Evolutionary conservation across 1,140 invertebrate genomes (phyloP).

Genomic region (Ips typographus): DNA sequence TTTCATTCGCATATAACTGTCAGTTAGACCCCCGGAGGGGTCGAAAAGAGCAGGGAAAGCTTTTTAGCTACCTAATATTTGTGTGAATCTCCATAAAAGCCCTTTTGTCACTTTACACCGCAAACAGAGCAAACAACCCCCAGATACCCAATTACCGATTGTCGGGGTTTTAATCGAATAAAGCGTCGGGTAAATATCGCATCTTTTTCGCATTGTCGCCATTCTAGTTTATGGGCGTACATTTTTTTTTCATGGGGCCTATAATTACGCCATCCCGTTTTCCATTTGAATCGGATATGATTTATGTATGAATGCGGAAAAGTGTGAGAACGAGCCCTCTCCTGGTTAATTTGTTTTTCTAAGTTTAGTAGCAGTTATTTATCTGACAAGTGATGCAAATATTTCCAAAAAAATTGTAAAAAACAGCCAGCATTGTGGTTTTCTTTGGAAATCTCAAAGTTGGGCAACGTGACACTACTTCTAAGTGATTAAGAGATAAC

Average conservation of each 20-base stretch:
- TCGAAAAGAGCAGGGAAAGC: neutral
- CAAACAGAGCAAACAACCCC: conserved; percentile 20
- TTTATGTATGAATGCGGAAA: no score
- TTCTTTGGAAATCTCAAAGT: no score
- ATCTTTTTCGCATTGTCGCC: conserved; percentile 11
- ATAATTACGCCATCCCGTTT: conserved; percentile 10
- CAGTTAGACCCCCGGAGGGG: neutral
- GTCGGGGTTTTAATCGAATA: conserved; percentile 10
- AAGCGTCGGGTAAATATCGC: conserved; percentile 12
- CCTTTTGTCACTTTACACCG: conserved; percentile 29
- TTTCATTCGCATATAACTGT: neutral
- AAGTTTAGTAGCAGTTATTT: no score
- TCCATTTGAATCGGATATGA: conserved; percentile 10
- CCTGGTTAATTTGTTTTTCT: no score
- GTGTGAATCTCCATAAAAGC: conserved; percentile 20
- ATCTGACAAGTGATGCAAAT: no score
- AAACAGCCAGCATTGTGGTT: no score
- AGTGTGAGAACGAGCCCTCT: no score
- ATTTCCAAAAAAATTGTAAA: no score
- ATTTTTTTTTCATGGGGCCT: conserved; percentile 5
- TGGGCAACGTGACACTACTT: no score
- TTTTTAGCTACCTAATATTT: conserved; percentile 7
- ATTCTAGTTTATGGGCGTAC: conserved; percentile 18
- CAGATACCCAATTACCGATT: conserved; percentile 18
- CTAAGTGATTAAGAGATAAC: no score